Evolutionary conservation across 2,113 vertebrate species (phyloP).

Genomic region (Perccottus glenii): DNA sequence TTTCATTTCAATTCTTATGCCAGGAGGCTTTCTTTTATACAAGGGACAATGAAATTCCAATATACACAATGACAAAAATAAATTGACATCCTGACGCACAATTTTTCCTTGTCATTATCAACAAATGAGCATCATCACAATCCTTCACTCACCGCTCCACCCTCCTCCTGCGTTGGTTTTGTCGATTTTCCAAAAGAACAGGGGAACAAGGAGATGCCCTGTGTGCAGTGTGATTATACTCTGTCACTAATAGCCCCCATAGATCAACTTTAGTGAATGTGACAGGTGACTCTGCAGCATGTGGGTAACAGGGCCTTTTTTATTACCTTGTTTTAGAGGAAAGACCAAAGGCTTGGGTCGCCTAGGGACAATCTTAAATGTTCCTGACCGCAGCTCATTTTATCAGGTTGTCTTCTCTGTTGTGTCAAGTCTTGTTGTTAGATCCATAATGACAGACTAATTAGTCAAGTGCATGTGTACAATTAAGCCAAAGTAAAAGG

Average conservation of each 20-base stretch:
- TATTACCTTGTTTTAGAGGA: neutral
- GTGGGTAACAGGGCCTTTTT: neutral
- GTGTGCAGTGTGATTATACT: constrained; percentile 22
- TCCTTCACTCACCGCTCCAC: constrained; percentile 3
- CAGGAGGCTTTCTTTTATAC: constrained; percentile 5
- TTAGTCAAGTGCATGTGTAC: neutral
- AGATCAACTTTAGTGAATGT: constrained; percentile 7
- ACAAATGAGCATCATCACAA: constrained; percentile 9
- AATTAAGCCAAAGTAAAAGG: neutral
- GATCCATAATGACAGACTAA: neutral
- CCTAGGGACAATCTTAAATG: neutral
- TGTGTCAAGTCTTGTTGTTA: neutral
- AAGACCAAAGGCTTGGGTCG: neutral
- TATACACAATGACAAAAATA: constrained; percentile 4
- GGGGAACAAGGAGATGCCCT: constrained; percentile 33
- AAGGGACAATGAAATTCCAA: neutral
- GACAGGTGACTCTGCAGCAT: constrained; percentile 7
- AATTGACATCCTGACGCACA: constrained; percentile 2
- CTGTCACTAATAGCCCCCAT: constrained; percentile 9
- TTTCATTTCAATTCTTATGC: constrained; percentile 7
- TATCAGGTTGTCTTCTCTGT: neutral
- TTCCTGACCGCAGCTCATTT: neutral
- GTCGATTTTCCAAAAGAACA: constrained; percentile 47
- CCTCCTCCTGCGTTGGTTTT: neutral
- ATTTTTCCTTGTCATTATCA: constrained; percentile 8